Conservation (phyloP, 2,888 invertebrate genomes). For the Drosophila fulvimacula region DNA sequence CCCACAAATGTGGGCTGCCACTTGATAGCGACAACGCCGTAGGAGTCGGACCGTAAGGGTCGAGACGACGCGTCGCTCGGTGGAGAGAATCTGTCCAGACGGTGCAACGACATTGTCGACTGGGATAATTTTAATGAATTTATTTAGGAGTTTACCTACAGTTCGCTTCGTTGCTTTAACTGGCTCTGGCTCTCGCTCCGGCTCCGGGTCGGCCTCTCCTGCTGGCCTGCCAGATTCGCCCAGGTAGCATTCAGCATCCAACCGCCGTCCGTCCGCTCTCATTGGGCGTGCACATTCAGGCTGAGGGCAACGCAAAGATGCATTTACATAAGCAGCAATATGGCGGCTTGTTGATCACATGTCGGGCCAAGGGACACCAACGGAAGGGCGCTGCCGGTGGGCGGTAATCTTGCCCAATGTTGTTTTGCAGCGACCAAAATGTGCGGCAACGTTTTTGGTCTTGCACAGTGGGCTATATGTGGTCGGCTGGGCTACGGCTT, state of each 20-base stretch:
- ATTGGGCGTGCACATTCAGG: conserved; percentile 45
- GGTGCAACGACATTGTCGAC: conserved; percentile 60
- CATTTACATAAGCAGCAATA: conserved; percentile 71
- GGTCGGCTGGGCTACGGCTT: conserved; percentile 46
- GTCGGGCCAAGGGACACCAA: neutral
- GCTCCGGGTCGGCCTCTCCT: conserved; percentile 8
- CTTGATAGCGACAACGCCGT: conserved; percentile 72
- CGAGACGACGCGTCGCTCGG: neutral
- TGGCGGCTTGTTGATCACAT: conserved; percentile 64
- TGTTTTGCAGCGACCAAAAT: conserved; percentile 80
- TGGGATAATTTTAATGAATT: conserved; percentile 81
- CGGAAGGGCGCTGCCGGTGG: conserved; percentile 14
- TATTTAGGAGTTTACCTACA: conserved; percentile 73
- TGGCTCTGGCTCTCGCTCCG: conserved; percentile 2
- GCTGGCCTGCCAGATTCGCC: conserved; percentile 43
- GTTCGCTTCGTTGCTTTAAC: conserved; percentile 14
- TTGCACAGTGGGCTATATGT: conserved; percentile 79
- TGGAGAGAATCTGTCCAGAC: conserved; percentile 39
- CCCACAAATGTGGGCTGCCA: conserved; percentile 79
- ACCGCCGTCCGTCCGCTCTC: conserved; percentile 22
- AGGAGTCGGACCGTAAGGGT: conserved; percentile 21
- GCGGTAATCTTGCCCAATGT: conserved; percentile 55
- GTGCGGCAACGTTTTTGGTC: conserved; percentile 82
- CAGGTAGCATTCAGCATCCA: conserved; percentile 26
- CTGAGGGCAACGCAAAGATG: conserved; percentile 29